phyloP scores from a whole-genome alignment of 2,113 vertebrate species.

The Gymnocephalus cernua region DNA sequence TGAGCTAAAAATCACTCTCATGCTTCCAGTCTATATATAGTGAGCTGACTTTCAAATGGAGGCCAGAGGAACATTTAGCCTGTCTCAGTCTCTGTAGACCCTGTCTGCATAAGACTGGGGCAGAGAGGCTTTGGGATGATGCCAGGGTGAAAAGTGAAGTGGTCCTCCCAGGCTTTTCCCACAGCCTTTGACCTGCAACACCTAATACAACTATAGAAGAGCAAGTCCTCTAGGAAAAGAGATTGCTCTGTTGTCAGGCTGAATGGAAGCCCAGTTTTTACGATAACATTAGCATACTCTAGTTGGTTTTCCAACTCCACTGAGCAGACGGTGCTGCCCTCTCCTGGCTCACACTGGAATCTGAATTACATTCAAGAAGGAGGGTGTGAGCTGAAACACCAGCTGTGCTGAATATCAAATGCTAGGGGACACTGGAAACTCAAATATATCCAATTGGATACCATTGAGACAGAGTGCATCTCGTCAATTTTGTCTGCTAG shows the following conservation, averaged over 20 bases:
- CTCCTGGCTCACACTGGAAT: constrained; percentile 61
- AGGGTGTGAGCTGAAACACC: background rate
- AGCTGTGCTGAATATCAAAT: constrained; percentile 50
- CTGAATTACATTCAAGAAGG: constrained; percentile 32
- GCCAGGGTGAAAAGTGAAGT: constrained; percentile 59
- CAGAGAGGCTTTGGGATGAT: constrained; percentile 43
- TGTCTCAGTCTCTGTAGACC: constrained; percentile 51
- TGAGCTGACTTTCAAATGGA: constrained; percentile 70
- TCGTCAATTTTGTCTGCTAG: too few relatives aligned
- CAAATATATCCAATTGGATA: constrained; percentile 24
- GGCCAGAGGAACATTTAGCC: constrained; percentile 72
- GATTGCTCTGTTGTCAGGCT: constrained; percentile 55
- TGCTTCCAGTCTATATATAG: constrained; percentile 69
- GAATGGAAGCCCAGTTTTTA: constrained; percentile 63
- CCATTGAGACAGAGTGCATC: too few relatives aligned
- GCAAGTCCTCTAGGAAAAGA: constrained; percentile 55
- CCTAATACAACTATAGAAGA: constrained; percentile 53
- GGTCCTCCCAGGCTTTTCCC: constrained; percentile 65
- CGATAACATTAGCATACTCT: constrained; percentile 57
- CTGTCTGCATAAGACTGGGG: constrained; percentile 44
- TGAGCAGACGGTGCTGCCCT: constrained; percentile 63
- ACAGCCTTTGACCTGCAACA: constrained; percentile 72
- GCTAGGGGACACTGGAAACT: constrained; percentile 23
- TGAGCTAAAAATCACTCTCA: constrained; percentile 39
- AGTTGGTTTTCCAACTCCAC: constrained; percentile 41